Percentiles rank a stretch among this genome's conserved stretches.
These are phyloP conservation scores for Drosophila kohkoa DNA, from an alignment of 1,140 invertebrate genomes.

Conservation along the genomic window DNA sequence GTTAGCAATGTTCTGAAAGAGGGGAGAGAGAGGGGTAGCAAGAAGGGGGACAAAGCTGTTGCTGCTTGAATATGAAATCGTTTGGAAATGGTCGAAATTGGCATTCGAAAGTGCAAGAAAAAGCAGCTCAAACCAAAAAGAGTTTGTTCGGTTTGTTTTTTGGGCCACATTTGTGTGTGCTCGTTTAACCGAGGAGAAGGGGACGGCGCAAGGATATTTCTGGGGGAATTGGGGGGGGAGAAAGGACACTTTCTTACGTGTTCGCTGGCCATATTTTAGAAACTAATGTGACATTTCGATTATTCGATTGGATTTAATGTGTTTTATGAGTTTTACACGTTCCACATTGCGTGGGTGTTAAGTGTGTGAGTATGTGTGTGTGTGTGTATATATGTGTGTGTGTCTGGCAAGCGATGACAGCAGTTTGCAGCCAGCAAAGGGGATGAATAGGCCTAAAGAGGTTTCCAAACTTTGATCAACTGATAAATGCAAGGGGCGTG, in stretches of 20 bases:
- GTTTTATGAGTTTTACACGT: constrained; percentile 84
- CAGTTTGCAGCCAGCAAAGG: constrained; percentile 6
- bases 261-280: constrained; percentile 81
- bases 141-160: constrained; percentile 59
- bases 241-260: constrained; percentile 65
- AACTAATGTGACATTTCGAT: constrained; percentile 85
- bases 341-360: constrained; percentile 43
- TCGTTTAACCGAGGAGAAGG: constrained; percentile 46
- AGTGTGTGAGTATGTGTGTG: constrained; percentile 23
- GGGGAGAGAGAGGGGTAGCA: neutral
- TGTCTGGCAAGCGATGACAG: constrained; percentile 60
- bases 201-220: neutral
- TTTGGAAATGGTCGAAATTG: constrained; percentile 63
- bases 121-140: constrained; percentile 47
- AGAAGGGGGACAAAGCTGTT: constrained; percentile 18
- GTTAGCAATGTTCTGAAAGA: neutral
- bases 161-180: constrained; percentile 69
- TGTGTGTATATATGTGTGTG: neutral
- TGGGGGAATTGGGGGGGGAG: neutral
- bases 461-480: constrained; percentile 31
- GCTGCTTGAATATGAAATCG: constrained; percentile 77
- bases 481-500: constrained; percentile 62
- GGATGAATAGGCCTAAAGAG: constrained; percentile 12
- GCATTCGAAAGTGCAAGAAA: constrained; percentile 63
- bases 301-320: constrained; percentile 85